phyloP scores from a whole-genome alignment of 2,797 vertebrate genomes.

The Nasua narica region DNA sequence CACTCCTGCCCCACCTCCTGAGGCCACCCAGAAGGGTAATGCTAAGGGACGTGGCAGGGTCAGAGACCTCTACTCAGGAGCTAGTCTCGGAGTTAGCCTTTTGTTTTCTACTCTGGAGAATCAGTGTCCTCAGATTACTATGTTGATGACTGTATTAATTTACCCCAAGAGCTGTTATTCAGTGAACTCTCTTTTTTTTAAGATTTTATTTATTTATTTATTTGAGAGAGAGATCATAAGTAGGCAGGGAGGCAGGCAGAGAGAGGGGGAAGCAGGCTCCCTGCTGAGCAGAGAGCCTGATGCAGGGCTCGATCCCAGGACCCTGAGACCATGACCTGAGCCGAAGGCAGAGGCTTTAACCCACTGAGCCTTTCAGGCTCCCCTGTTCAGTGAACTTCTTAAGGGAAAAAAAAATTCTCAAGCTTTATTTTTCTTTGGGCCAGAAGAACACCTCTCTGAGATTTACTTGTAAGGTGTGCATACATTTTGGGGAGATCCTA shows the following conservation, averaged over 20 bases:
- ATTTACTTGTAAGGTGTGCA: not conserved
- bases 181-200: not conserved
- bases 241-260: too few species aligned
- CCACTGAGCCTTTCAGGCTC: too few species aligned
- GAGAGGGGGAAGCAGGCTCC: too few species aligned
- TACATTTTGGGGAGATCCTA: not conserved
- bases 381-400: not conserved
- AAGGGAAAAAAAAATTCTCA: not conserved
- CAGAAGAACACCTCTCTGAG: not conserved
- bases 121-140: not conserved
- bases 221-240: too few species aligned
- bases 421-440: not conserved
- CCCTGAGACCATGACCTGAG: too few species aligned
- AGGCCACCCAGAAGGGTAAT: not conserved
- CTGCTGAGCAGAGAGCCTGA: too few species aligned
- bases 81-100: not conserved
- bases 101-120: not conserved
- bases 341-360: too few species aligned
- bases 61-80: not conserved
- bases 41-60: not conserved
- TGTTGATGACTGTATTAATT: not conserved
- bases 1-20: rapidly evolving
- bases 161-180: not conserved
- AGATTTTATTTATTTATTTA: too few species aligned
- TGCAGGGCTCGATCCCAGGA: too few species aligned